A percentile compares a stretch with the other conserved stretches of the same genome.
Evolutionary conservation across 2,113 vertebrate species (phyloP).

Genomic region (Centropus unirufus): DNA sequence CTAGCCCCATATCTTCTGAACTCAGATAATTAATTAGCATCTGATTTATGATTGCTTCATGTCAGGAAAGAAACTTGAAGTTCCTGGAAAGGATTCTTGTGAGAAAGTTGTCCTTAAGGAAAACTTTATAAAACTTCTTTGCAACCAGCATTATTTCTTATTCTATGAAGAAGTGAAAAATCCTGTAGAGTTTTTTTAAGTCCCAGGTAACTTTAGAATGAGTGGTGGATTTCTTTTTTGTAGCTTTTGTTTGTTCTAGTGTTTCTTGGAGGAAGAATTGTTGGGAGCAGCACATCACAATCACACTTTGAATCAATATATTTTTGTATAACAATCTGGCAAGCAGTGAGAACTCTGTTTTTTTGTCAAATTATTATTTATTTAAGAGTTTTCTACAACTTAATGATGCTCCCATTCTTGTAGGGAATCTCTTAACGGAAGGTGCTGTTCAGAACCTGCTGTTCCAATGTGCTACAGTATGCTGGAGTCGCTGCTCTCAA

Average conservation of each 20-base stretch:
- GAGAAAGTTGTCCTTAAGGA: background rate
- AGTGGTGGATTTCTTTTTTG: background rate
- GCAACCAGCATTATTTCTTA: background rate
- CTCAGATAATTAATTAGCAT: background rate
- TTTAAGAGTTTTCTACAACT: constrained; percentile 23
- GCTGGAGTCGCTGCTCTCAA: background rate
- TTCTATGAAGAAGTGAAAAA: background rate
- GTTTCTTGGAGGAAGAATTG: background rate
- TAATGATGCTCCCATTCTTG: constrained; percentile 18
- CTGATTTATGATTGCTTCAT: background rate
- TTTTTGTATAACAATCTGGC: background rate
- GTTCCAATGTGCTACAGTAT: background rate
- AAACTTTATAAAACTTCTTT: background rate
- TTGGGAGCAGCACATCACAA: background rate
- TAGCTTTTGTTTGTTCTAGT: background rate
- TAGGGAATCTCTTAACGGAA: background rate
- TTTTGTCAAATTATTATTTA: constrained; percentile 49
- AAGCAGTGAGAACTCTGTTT: background rate
- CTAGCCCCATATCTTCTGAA: background rate
- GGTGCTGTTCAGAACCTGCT: background rate
- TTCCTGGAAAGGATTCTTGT: background rate
- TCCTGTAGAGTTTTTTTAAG: background rate
- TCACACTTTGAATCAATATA: background rate
- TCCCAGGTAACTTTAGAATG: background rate
- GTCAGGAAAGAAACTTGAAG: background rate